Evolutionary conservation across 2,797 vertebrate genomes (phyloP), one percentile per base, ranked within the genome.

Genomic region (Coranthus polyacanthus): DNA sequence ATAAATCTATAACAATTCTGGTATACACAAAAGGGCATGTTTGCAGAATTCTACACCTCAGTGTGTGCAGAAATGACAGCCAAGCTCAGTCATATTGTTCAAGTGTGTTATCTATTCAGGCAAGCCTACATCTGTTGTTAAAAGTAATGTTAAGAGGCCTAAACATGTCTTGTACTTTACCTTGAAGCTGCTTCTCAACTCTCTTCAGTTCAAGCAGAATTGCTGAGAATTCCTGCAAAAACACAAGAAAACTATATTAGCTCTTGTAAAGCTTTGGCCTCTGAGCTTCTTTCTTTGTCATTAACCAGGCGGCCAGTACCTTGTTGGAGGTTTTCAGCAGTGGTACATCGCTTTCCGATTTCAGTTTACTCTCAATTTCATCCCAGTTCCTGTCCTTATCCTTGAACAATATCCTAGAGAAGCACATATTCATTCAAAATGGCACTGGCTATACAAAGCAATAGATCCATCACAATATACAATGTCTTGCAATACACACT

Each of bases 381-480:
- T 98, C 97, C 98, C 97, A 99, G 64, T 99, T 99, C 57, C 96
- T 94, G 83, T 98, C 97, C 87, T 98, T 97, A 80, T 99, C 97
- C 88, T 98, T 99, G 88, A 99, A 98, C 79, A 99, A 89, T 92
- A 99, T 96, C 91, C 97, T 99, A 79, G 7, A 78, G n/a, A 34
- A 65, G 2, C 6, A 54, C 5, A 56, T 5, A 3, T 43, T 61
- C 3, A 45, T 21, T 70, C 12, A 78, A 0, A 13, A 20, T 10
- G 5, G 6, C 24, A 55, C 36, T 29, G n/a, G n/a, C 6, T 13
- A 3, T 16, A 29, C 4, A 12, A 62, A 39, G 11, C 24, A 52
- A 43, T 32, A n/a, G n/a, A n/a, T n/a, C n/a, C 29, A 32, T 9
- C 17, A 44, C 37, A 60, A 45, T 3, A 37, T 13, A 34, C 15